Evolutionary conservation across 2,797 vertebrate species (phyloP), one percentile per base, ranked within the genome.

Genomic region (Eulemur rubriventer): DNA sequence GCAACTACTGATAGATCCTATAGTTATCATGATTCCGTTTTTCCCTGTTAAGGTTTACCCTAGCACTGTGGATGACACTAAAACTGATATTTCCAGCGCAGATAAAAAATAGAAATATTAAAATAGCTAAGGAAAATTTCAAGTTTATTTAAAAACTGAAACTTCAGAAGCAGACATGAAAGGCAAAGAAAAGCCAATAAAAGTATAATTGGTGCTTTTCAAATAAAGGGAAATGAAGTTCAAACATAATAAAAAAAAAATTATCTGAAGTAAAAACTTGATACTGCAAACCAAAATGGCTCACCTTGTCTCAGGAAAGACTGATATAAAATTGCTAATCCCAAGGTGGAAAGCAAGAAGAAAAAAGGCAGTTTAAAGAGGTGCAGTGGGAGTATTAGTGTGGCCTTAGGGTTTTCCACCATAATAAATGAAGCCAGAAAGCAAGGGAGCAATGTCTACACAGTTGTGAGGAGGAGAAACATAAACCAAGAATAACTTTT

Each of bases 91-190:
- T 50, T 86, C 35, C 26, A 76, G 2, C 43, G 57, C 18, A 93
- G 72, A 79, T 67, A 61, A 91, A 84, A 88, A 69, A 73, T n/a
- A 18, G 91, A 86, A 93, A 76, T 69, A 86, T 86, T 90, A 83
- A 91, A 78, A 89, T 83, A 86, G 70, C 26, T 48, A 14, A 91
- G 82, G 20, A 91, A 79, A 92, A n/a, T 70, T 81, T 93, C 76
- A 93, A 61, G 11, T 72, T 94, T 73, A 83, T 59, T 93, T 89
- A 93, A 85, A 97, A 93, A 52, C n/a, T 33, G 59, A 94, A 94
- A 63, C 46, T 94, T 93, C 67, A 83, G 50, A 89, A 89, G 67
- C 38, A 87, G 85, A 87, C 69, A 79, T 46, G 26, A 78, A 82
- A 95, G 48, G 72, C 82, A 84, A 89, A 93, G 28, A 91, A 55